A percentile compares a stretch with the other conserved stretches of the same genome.
These are phyloP conservation scores for Hirudinaria manillensis DNA, from an alignment of 2,888 invertebrate genomes.

Conservation along the genomic window DNA sequence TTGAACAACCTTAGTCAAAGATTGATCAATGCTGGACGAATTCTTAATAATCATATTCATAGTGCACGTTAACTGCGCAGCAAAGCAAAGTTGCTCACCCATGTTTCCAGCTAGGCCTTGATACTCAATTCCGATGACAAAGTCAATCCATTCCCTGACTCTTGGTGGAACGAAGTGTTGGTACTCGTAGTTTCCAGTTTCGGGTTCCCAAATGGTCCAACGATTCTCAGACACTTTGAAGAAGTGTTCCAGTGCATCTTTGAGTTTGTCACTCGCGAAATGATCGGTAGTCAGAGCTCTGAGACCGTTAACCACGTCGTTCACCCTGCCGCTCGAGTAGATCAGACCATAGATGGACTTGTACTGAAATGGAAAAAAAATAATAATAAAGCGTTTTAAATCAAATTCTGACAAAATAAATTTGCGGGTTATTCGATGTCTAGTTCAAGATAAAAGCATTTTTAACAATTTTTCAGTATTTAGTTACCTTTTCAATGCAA, in stretches of 20 bases:
- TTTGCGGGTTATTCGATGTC: background rate
- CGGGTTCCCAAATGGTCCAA: slow-evolving; percentile 46
- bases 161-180: slow-evolving; percentile 44
- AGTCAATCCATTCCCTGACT: background rate
- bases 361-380: background rate
- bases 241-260: slow-evolving; percentile 28
- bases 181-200: slow-evolving; percentile 47
- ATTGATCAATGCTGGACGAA: background rate
- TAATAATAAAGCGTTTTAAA: background rate
- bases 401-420: background rate
- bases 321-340: background rate
- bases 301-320: background rate
- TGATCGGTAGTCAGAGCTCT: background rate
- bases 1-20: background rate
- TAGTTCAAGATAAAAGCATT: background rate
- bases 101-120: background rate
- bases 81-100: background rate
- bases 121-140: background rate
- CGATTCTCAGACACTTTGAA: slow-evolving; percentile 28
- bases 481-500: too few relatives aligned
- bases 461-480: too few relatives aligned
- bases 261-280: background rate
- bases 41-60: background rate
- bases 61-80: background rate
- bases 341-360: background rate